Percentiles rank a stretch among this genome's conserved stretches.
phyloP scores from a whole-genome alignment of 2,113 vertebrate species.

The Xenopus laevis region DNA sequence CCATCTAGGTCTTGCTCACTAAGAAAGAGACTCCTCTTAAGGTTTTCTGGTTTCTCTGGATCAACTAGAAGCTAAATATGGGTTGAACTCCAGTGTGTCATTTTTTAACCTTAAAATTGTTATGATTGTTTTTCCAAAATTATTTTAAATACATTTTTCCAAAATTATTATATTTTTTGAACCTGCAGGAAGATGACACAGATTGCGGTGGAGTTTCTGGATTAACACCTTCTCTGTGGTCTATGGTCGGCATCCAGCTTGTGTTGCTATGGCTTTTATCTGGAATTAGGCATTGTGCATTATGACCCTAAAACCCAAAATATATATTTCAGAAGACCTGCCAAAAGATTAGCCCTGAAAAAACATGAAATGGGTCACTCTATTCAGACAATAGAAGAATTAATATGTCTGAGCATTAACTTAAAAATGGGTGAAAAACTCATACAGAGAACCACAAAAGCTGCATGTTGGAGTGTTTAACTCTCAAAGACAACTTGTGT shows the following conservation, averaged over 20 bases:
- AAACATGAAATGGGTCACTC: conserved; percentile 53
- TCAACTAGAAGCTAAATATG: no score
- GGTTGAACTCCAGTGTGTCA: no score
- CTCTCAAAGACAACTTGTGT: conserved; percentile 58
- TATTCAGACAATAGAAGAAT: conserved; percentile 51
- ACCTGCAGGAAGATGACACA: conserved; percentile 83
- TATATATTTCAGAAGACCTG: conserved; percentile 58
- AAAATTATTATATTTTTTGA: conserved; percentile 42
- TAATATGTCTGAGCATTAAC: conserved; percentile 46
- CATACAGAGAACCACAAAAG: conserved; percentile 51
- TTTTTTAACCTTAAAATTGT: no score
- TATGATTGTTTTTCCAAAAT: no score
- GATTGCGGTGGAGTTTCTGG: conserved; percentile 88
- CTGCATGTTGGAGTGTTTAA: conserved; percentile 70
- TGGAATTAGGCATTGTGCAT: conserved; percentile 71
- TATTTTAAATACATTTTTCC: no score
- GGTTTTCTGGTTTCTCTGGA: no score
- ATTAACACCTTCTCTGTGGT: conserved; percentile 78
- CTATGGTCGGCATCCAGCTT: conserved; percentile 76
- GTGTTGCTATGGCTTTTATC: conserved; percentile 83
- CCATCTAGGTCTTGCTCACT: no score
- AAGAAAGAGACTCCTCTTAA: no score
- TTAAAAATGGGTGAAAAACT: conserved; percentile 43
- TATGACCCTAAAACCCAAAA: conserved; percentile 79
- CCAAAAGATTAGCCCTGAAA: conserved; percentile 63